phyloP scores from a whole-genome alignment of 2,888 invertebrate genomes.

The Pherbina coryleti region DNA sequence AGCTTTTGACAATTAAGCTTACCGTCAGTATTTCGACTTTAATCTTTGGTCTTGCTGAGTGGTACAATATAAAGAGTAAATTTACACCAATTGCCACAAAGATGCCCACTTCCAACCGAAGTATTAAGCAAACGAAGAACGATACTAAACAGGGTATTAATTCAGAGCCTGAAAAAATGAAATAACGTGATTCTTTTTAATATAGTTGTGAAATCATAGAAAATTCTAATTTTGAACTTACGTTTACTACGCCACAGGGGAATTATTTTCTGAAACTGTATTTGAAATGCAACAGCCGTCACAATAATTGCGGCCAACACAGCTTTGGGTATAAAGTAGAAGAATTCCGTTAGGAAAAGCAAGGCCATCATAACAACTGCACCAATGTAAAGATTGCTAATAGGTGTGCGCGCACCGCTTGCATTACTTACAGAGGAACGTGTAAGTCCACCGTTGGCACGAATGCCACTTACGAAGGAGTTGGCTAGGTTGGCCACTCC shows the following conservation, averaged over 20 bases:
- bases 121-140: conserved; percentile 85
- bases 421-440: conserved; percentile 88
- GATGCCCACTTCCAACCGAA: conserved; percentile 90
- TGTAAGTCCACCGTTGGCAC: conserved; percentile 86
- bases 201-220: background rate
- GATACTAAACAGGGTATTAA: conserved; percentile 86
- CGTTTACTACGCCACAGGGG: conserved; percentile 92
- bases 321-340: conserved; percentile 86
- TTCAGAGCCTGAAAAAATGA: conserved; percentile 80
- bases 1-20: background rate
- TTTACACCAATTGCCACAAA: conserved; percentile 85
- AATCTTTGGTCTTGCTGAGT: conserved; percentile 88
- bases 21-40: conserved; percentile 82
- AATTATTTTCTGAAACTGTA: conserved; percentile 84
- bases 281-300: conserved; percentile 90
- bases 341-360: conserved; percentile 87
- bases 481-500: conserved; percentile 82
- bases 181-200: background rate
- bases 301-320: conserved; percentile 90
- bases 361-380: conserved; percentile 85
- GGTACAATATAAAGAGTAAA: conserved; percentile 86
- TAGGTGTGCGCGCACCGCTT: conserved; percentile 87
- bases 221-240: conserved; percentile 69
- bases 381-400: conserved; percentile 87
- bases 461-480: conserved; percentile 85